These are phyloP conservation scores for Ranitomeya variabilis DNA, from an alignment of 2,113 vertebrate genomes.

Conservation along the genomic window DNA sequence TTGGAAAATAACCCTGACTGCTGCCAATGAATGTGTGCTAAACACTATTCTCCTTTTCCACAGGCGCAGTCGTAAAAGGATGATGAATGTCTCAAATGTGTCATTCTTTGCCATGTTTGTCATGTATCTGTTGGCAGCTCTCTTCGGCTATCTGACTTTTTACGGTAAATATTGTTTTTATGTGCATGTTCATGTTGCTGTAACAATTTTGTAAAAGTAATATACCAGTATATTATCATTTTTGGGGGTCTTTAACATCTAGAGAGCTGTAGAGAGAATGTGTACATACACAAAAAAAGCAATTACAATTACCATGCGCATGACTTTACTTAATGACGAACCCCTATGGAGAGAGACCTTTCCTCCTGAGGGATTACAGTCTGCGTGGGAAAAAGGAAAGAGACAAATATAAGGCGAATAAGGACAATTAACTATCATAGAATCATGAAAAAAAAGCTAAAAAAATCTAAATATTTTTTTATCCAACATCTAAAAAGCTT, in stretches of 20 bases:
- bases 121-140: slow-evolving; percentile 95
- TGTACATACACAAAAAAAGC: not conserved
- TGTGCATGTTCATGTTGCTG: not conserved
- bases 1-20: not conserved
- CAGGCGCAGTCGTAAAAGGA: slow-evolving; percentile 89
- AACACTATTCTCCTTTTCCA: slow-evolving; percentile 54
- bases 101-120: slow-evolving; percentile 97
- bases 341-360: too few relatives aligned
- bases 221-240: too few relatives aligned
- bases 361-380: not conserved
- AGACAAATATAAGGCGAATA: not conserved
- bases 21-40: not conserved
- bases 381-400: not conserved
- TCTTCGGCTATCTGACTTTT: slow-evolving; percentile 98
- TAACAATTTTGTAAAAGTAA: not conserved
- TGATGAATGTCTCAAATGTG: slow-evolving; percentile 95
- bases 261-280: too few relatives aligned
- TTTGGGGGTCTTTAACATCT: too few relatives aligned
- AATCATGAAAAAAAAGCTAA: not conserved
- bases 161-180: slow-evolving; percentile 75
- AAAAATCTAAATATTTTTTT: too few relatives aligned
- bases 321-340: not conserved
- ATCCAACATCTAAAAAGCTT: too few relatives aligned
- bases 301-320: not conserved
- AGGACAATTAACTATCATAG: not conserved